Conservation (phyloP, 2,888 invertebrate genomes). For the Lasioglossum marginatum region DNA sequence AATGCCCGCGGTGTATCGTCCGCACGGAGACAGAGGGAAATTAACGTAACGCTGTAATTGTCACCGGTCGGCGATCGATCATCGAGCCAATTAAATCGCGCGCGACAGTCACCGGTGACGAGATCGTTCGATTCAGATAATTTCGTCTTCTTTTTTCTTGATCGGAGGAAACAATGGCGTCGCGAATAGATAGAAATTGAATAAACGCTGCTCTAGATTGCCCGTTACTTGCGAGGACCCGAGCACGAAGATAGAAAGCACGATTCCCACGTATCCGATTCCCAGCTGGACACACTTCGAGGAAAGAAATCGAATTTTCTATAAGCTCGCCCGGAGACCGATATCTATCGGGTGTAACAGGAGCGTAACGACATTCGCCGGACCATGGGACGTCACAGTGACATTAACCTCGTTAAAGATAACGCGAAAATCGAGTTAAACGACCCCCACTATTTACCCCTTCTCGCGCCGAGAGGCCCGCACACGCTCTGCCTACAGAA, state of each 20-base stretch:
- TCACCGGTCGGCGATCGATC: not conserved
- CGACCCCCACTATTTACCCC: conserved; percentile 48
- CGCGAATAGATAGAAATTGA: not conserved
- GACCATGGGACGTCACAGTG: conserved; percentile 68
- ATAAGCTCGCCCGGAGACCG: conserved; percentile 16
- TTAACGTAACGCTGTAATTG: conserved; percentile 26
- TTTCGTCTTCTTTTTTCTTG: not conserved
- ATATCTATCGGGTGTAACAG: conserved; percentile 57
- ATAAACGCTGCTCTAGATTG: not conserved
- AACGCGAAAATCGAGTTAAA: conserved; percentile 73
- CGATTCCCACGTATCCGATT: not conserved
- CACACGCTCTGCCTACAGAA: conserved; percentile 40
- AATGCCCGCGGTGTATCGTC: not conserved
- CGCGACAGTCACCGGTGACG: not conserved
- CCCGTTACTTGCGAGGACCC: not conserved
- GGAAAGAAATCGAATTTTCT: conserved; percentile 44
- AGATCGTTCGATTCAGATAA: not conserved
- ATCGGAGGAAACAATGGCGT: not conserved
- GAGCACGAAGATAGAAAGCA: not conserved
- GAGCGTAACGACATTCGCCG: conserved; percentile 62
- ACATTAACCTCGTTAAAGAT: conserved; percentile 72
- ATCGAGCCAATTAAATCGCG: conserved; percentile 5
- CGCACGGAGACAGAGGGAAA: not conserved
- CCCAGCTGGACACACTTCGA: not conserved
- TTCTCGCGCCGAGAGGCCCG: conserved; percentile 17